A percentile compares a stretch with the other conserved stretches of the same genome.
Conservation (phyloP, 2,797 vertebrate species). For the Garrulus glandarius region DNA sequence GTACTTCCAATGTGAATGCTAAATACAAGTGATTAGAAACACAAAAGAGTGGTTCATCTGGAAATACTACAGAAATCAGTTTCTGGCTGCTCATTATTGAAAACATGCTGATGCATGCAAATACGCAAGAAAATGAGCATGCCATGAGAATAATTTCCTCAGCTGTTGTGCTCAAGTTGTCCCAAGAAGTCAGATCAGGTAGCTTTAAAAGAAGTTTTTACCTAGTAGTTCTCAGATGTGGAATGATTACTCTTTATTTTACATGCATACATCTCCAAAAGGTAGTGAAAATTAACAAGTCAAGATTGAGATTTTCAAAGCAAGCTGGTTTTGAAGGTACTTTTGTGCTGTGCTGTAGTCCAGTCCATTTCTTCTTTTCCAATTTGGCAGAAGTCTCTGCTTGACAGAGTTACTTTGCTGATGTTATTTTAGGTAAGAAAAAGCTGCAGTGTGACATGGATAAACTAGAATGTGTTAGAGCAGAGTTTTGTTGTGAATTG, state of each 20-base stretch:
- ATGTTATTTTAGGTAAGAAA: background rate
- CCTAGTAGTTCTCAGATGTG: background rate
- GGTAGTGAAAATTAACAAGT: background rate
- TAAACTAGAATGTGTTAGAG: background rate
- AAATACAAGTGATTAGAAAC: background rate
- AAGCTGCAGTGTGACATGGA: background rate
- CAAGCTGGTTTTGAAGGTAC: background rate
- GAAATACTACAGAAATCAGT: background rate
- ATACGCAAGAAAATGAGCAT: background rate
- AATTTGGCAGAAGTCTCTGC: background rate
- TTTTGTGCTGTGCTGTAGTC: background rate
- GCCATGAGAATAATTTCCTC: background rate
- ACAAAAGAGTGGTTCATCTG: background rate
- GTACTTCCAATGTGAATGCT: background rate
- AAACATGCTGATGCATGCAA: background rate
- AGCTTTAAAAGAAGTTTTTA: background rate
- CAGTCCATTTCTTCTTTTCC: background rate
- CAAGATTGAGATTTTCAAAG: background rate
- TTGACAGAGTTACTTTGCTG: background rate
- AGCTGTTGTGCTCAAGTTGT: background rate
- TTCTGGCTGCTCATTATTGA: background rate
- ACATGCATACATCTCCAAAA: background rate
- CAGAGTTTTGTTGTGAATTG: background rate
- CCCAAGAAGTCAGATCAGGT: background rate
- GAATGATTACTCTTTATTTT: background rate